Evolutionary conservation across 2,888 invertebrate genomes (phyloP), one percentile per base, ranked within the genome.

Genomic region (Autographa gamma): DNA sequence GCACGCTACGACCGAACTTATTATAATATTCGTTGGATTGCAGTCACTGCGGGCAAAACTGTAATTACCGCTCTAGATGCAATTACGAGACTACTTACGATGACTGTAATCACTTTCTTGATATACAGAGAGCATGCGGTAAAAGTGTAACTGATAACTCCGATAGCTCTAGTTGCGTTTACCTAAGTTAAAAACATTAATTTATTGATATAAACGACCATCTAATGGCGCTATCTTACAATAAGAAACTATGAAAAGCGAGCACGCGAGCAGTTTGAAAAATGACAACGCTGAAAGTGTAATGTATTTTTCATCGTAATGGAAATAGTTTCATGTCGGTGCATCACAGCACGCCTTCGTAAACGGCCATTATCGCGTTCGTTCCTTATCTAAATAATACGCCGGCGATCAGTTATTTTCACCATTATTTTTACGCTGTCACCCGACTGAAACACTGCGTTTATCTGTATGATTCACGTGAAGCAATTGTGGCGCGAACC

Each of bases 331-430:
- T 71, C 38, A 34, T 69, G 80, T 81, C 83, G 81, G 85, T 84
- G 86, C 87, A 87, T 84, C 74, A 75, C 71, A 72, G 74, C 78
- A 74, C 85, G 82, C 86, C 85, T 88, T 87, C 81, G 88, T 84
- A 71, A 81, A 84, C 80, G 78, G 80, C 85, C 85, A 90, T 91
- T 92, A 92, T 86, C 84, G 81, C 76, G 87, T 86, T 87, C 87
- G 83, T 73, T 77, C 77, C 88, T 91, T 91, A 93, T 92, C 91
- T 90, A 88, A 88, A 88, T 89, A 88, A 90, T 85, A 86, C 84
- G 83, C 82, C 85, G 70, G 83, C 88, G 78, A 88, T 88, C 86
- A 74, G 82, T 88, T 88, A 91, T 90, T 90, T 89, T 88, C 86
- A 86, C 87, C 85, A 88, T 88, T 87, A 88, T 87, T 89, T 86